A percentile compares a stretch with the other conserved stretches of the same genome.
These are phyloP conservation scores for Seira ritae DNA, from an alignment of 2,888 invertebrate genomes.

Conservation along the genomic window DNA sequence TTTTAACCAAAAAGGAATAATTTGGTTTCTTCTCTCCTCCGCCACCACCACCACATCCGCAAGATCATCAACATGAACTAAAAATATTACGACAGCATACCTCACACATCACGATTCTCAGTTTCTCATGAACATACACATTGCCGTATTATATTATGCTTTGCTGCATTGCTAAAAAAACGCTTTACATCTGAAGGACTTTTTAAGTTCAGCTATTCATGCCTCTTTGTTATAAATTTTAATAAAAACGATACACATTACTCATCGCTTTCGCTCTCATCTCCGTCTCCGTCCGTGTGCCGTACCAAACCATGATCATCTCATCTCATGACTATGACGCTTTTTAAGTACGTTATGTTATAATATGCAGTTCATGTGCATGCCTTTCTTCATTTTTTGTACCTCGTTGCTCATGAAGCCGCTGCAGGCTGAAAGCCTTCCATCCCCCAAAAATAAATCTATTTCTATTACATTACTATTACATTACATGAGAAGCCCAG, in stretches of 20 bases:
- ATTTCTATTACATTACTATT: background rate
- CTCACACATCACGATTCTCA: background rate
- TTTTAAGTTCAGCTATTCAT: background rate
- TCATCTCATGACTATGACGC: background rate
- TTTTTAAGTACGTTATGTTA: background rate
- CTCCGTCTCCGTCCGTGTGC: background rate
- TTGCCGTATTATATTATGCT: too few relatives aligned
- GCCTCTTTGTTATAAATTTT: background rate
- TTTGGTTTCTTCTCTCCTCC: background rate
- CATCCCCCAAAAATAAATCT: constrained; percentile 75
- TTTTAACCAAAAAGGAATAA: background rate
- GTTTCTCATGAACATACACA: background rate
- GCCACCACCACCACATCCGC: constrained; percentile 5
- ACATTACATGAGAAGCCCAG: background rate
- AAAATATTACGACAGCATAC: background rate
- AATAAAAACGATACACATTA: constrained; percentile 8
- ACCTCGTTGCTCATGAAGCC: background rate
- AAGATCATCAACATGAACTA: background rate
- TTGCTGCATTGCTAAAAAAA: background rate
- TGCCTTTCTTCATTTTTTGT: constrained; percentile 4
- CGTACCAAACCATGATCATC: background rate
- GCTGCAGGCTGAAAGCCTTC: constrained; percentile 75
- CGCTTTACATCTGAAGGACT: background rate
- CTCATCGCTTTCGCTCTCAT: background rate
- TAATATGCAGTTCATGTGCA: background rate